Conservation (phyloP, 2,797 vertebrate genomes). For the Spinibarbus caldwelli region DNA sequence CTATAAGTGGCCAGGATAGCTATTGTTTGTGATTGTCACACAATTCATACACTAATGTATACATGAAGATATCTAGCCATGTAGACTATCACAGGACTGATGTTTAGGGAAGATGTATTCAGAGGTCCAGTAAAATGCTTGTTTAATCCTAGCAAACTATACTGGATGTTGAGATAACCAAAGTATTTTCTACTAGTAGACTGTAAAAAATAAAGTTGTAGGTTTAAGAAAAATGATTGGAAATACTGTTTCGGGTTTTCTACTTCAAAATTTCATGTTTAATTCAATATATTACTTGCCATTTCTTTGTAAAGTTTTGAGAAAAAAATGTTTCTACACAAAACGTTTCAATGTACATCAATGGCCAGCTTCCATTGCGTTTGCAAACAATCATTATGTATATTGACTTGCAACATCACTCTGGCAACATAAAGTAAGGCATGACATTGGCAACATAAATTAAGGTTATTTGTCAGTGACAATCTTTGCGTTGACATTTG, state of each 20-base stretch:
- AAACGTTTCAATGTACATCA: not conserved
- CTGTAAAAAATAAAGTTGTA: not conserved
- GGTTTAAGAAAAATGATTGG: not conserved
- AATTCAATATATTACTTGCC: not conserved
- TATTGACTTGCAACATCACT: not conserved
- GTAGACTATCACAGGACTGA: not conserved
- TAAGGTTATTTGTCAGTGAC: not conserved
- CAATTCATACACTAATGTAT: slow-evolving; percentile 27
- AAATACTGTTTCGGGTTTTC: not conserved
- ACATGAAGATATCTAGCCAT: not conserved
- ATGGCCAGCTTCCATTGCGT: not conserved
- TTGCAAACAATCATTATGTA: not conserved
- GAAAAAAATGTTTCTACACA: not conserved
- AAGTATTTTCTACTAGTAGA: not conserved
- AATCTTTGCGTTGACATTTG: not conserved
- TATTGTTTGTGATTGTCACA: slow-evolving; percentile 63
- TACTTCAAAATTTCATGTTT: not conserved
- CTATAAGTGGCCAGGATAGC: slow-evolving; percentile 64
- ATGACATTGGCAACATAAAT: not conserved
- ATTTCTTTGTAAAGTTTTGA: not conserved
- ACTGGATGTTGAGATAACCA: not conserved
- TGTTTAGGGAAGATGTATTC: not conserved
- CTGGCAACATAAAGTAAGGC: not conserved
- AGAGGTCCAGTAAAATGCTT: not conserved
- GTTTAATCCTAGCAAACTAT: not conserved